These are phyloP conservation scores for Styela clava DNA, from an alignment of 23 tunicate species.

Conservation along the genomic window DNA sequence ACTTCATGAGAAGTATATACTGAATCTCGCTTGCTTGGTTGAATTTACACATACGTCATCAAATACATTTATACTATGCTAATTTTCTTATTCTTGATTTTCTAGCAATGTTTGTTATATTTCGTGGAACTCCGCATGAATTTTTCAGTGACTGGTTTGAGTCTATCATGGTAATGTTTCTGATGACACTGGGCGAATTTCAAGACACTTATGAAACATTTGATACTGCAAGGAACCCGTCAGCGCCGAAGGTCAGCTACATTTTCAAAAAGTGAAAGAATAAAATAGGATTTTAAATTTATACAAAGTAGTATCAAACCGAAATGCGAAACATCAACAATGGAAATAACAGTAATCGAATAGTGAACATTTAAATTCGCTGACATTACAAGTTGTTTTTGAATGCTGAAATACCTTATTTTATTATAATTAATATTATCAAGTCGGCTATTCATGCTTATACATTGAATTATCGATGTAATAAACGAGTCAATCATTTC, in stretches of 20 bases:
- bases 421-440: too few species aligned
- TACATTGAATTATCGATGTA: too few species aligned
- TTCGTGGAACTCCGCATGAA: slow-evolving; percentile 50
- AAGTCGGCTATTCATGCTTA: too few species aligned
- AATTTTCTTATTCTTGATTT: too few species aligned
- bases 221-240: slow-evolving; percentile 52
- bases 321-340: background rate
- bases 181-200: slow-evolving; percentile 85
- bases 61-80: too few species aligned
- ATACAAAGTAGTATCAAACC: background rate
- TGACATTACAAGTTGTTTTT: too few species aligned
- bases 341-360: too few species aligned
- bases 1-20: too few species aligned
- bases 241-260: slow-evolving; percentile 61
- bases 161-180: slow-evolving; percentile 79
- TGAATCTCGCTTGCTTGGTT: background rate
- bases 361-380: too few species aligned
- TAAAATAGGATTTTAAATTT: background rate
- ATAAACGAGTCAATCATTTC: too few species aligned
- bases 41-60: background rate
- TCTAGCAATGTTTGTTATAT: slow-evolving; percentile 86
- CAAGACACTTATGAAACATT: slow-evolving; percentile 69
- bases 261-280: background rate
- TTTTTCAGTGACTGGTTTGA: slow-evolving; percentile 55
- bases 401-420: too few species aligned